Base-by-base conservation (phyloP, 1,140 invertebrate genomes). In the Belonocnema kinseyi region DNA sequence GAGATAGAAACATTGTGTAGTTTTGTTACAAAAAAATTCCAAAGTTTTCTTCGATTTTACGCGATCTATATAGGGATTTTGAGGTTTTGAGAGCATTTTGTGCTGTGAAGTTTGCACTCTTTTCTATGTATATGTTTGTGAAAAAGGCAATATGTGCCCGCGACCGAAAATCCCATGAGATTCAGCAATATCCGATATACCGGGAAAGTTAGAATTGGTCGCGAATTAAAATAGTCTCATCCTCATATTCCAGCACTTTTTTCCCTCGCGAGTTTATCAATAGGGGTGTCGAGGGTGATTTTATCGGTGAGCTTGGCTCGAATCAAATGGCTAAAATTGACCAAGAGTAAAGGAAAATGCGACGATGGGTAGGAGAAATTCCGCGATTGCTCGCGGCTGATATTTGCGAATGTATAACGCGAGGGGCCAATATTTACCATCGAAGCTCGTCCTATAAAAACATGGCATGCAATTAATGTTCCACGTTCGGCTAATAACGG, bases 391-490 rank as follows among this genome's bases (percentile, higher is more conserved):
- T 66, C 58, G 58, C 58, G 58, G 21, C 61, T 66, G 61, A 66
- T 66, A 66, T 66, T 40, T 40, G 14, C 26, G 40, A 66, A 66
- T 66, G 61, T 66, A 66, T 66, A 66, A 66, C 61, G 33, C 33
- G 61, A 13, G 16, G 61, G 61, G 61, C 61, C 61, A 66, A 66
- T 66, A 66, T 66, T 66, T 66, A 66, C 61, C 33, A 66, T 66
- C 61, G 61, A 66, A 21, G 5, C 40, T 46, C 61, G 61, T 66
- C 61, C 61, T 26, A 66, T 66, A 66, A 66, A 66, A 66, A 66
- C 61, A 66, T 66, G 61, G 16, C 14, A 46, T 26, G 33, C 61
- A 66, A 66, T 66, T 40, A 66, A 66, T 66, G 61, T 66, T 33
- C 26, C 61, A 16, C 26, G 26, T 66, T 66, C 33, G 61, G 26